phyloP scores from a whole-genome alignment of 1,140 invertebrate species.

The Drosophila bipectinata region DNA sequence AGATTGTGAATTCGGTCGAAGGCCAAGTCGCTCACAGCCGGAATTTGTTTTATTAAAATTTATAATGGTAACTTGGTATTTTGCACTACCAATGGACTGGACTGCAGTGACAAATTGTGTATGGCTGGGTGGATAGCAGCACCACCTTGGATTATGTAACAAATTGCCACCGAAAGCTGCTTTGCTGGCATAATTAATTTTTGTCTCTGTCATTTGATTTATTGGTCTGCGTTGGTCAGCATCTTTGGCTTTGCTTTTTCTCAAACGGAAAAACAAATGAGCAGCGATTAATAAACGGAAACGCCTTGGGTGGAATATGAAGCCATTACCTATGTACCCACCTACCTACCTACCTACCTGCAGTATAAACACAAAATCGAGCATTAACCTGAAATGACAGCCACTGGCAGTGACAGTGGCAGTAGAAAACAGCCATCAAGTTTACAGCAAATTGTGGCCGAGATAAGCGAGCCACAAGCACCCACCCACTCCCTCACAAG shows the following conservation, averaged over 20 bases:
- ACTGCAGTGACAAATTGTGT: constrained; percentile 21
- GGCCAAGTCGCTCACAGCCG: constrained; percentile 15
- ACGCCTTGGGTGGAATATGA: constrained; percentile 34
- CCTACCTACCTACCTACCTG: constrained; percentile 32
- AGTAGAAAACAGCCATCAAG: constrained; percentile 10
- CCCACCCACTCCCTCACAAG: constrained; percentile 24
- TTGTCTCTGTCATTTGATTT: constrained; percentile 62
- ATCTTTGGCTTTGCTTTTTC: constrained; percentile 33
- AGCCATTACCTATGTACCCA: constrained; percentile 17
- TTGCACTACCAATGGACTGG: constrained; percentile 16
- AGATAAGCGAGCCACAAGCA: constrained; percentile 53
- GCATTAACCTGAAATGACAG: constrained; percentile 48
- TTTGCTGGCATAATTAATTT: constrained; percentile 65
- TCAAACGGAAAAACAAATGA: constrained; percentile 23
- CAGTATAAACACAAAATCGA: constrained; percentile 48
- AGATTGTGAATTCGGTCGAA: constrained; percentile 44
- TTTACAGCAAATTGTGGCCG: constrained; percentile 35
- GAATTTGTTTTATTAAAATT: constrained; percentile 62
- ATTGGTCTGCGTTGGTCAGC: constrained; percentile 36
- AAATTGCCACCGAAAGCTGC: constrained; percentile 48
- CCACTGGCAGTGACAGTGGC: background rate
- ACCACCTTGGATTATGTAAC: constrained; percentile 53
- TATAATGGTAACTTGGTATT: constrained; percentile 17
- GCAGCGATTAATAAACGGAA: constrained; percentile 38
- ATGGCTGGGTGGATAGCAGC: constrained; percentile 1